Evolutionary conservation across 2,113 vertebrate species (phyloP), one percentile per base, ranked within the genome.

Genomic region (Xenus cinereus): DNA sequence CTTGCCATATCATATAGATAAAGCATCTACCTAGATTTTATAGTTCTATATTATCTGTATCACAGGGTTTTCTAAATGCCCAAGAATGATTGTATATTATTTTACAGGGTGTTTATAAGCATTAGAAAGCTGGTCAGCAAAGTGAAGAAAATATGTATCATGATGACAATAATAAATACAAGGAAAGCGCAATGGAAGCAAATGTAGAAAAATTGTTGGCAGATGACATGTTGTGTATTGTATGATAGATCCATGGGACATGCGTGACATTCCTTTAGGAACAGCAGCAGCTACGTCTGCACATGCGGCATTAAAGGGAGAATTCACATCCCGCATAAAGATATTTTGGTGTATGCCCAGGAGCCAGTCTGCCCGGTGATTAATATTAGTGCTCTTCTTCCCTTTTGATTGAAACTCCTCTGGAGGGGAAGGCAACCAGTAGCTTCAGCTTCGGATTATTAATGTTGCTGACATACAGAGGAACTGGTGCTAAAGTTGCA

Each of bases 381-480:
- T 89, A 87, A 62, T 87, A 94, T 66, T 37, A 71, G 63, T 80
- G 85, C n/a, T 86, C 2, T 66, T 92, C 27, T 90, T 74, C 51
- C 26, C 21, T 89, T 71, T 69, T 77, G 75, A 59, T 43, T 84
- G 59, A 94, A 96, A 91, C 37, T 7, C 28, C 37, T 88, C 74
- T 77, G 63, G 50, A 77, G 64, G 41, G 39, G 16, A 93, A 85
- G 50, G 71, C 71, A 81, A 67, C 19, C 13, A 43, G 41, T 71
- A 74, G 46, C 37, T 92, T 84, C 48, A 91, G 56, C 22, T 16
- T 62, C 72, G 37, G 22, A n/a, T 88, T 74, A 43, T 67, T 67
- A 62, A 79, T 74, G 45, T 68, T 93, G 54, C 32, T 80, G 81
- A 80, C 20, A 27, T 48, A 57, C 6, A 39, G 74, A 68, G 53